Evolutionary conservation across 2,888 invertebrate genomes (phyloP).

Genomic region (Oxyteleia sp.): DNA sequence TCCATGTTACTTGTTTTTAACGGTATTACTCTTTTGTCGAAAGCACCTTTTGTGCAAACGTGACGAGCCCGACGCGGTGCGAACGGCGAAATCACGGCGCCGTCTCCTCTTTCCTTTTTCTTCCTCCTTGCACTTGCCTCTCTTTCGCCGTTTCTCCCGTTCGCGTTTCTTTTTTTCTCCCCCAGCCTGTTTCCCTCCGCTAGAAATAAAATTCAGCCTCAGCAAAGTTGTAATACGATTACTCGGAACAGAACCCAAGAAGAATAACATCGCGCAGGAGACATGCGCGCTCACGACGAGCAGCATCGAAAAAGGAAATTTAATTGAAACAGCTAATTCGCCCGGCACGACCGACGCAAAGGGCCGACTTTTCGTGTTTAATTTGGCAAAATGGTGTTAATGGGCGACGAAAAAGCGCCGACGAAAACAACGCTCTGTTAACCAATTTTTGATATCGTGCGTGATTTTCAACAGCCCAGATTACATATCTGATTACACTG

Average conservation of each 20-base stretch:
- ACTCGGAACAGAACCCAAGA: conserved; percentile 61
- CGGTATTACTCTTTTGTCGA: conserved; percentile 57
- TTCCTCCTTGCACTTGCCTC: too few relatives aligned
- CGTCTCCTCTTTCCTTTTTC: conserved; percentile 36
- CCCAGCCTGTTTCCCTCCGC: too few relatives aligned
- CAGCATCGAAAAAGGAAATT: conserved; percentile 56
- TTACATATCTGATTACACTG: conserved; percentile 52
- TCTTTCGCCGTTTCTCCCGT: too few relatives aligned
- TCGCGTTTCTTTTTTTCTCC: too few relatives aligned
- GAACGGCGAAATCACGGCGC: conserved; percentile 55
- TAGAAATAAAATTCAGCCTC: conserved; percentile 71
- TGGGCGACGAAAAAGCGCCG: conserved; percentile 53
- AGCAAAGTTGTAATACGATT: conserved; percentile 69
- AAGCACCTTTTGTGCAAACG: conserved; percentile 58
- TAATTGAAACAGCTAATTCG: conserved; percentile 68
- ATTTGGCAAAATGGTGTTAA: conserved; percentile 70
- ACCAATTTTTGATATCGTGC: conserved; percentile 51
- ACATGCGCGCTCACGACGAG: conserved; percentile 38
- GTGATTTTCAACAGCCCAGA: conserved; percentile 52
- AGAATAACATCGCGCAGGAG: conserved; percentile 64
- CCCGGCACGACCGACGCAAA: conserved; percentile 33
- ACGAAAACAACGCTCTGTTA: conserved; percentile 58
- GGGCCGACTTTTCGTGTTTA: conserved; percentile 60
- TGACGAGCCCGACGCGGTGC: conserved; percentile 28
- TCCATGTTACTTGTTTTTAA: conserved; percentile 66